Conservation (phyloP, 2,113 vertebrate species). For the Sebastes fasciatus region DNA sequence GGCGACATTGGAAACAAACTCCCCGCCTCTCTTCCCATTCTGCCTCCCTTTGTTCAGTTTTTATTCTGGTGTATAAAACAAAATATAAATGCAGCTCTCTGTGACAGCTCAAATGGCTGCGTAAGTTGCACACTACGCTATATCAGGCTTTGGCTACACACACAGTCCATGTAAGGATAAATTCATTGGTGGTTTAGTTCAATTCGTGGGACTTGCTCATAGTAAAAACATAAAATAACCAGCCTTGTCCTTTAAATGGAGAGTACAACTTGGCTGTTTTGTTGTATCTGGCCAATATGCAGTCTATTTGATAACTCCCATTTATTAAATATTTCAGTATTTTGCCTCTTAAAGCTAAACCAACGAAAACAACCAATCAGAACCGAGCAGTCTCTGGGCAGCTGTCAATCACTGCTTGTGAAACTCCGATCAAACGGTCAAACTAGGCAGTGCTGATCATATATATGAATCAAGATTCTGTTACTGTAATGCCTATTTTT, state of each 20-base stretch:
- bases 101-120: not conserved
- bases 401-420: too few species aligned
- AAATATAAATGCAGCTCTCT: not conserved
- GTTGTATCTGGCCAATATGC: not conserved
- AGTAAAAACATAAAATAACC: not conserved
- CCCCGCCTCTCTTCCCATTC: not conserved
- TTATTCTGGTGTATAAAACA: conserved; percentile 1
- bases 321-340: not conserved
- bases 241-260: not conserved
- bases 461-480: too few species aligned
- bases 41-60: conserved; percentile 28
- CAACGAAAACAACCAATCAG: too few species aligned
- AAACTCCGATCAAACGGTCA: too few species aligned
- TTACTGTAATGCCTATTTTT: too few species aligned
- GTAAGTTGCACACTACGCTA: not conserved
- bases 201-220: not conserved
- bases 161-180: not conserved
- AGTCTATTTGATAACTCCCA: not conserved
- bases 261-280: not conserved
- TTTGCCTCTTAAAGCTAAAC: not conserved
- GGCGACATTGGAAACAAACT: conserved; percentile 7
- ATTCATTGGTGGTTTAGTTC: not conserved
- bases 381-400: too few species aligned
- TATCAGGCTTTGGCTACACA: not conserved
- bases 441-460: too few species aligned